These are phyloP conservation scores for Tympanoctomys barrerae DNA, from an alignment of 2,797 vertebrate genomes.

Conservation along the genomic window DNA sequence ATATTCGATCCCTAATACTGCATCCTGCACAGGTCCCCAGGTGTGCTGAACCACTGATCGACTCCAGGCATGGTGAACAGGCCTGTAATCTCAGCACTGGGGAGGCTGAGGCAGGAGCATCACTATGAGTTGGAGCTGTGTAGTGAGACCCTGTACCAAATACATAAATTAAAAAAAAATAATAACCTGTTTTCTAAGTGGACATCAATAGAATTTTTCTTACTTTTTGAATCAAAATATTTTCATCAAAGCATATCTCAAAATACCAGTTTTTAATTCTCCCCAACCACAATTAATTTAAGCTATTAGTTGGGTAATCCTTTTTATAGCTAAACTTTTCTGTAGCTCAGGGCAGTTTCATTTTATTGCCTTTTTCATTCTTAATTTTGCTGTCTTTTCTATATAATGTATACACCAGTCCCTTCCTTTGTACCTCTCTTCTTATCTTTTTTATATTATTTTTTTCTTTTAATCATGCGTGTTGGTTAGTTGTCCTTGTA, in stretches of 20 bases:
- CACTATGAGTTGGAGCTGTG: too few relatives aligned
- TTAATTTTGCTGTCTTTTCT: conserved; percentile 34
- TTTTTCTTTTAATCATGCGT: not conserved
- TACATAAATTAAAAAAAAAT: not conserved
- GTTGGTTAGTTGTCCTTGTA: not conserved
- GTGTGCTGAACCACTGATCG: too few relatives aligned
- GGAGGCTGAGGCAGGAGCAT: too few relatives aligned
- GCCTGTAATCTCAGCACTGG: too few relatives aligned
- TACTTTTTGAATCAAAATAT: conserved; percentile 15
- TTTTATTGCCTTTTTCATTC: not conserved
- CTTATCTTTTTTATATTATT: not conserved
- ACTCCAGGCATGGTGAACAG: too few relatives aligned
- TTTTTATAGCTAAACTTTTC: not conserved
- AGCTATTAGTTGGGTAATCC: not conserved
- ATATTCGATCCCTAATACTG: too few relatives aligned
- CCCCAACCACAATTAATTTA: not conserved
- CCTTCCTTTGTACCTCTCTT: not conserved
- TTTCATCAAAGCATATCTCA: not conserved
- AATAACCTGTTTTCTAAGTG: not conserved
- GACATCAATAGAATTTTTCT: not conserved
- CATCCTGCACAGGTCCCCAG: too few relatives aligned
- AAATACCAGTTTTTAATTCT: not conserved
- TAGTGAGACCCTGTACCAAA: too few relatives aligned
- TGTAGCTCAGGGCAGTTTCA: conserved; percentile 23
- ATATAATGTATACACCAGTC: not conserved